phyloP scores from a whole-genome alignment of 2,888 invertebrate genomes.

The Biston stratarius region DNA sequence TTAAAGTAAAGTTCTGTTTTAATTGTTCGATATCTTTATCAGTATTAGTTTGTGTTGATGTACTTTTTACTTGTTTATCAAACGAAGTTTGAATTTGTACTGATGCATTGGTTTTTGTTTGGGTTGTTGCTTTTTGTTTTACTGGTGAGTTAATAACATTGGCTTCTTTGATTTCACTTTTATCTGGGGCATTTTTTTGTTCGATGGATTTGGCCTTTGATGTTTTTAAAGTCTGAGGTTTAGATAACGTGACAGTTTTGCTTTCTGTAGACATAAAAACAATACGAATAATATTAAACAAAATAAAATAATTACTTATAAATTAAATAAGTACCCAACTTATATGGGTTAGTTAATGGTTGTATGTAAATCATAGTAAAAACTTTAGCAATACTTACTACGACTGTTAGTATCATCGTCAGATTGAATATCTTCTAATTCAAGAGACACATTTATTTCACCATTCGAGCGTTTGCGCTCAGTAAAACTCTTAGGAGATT shows the following conservation, averaged over 20 bases:
- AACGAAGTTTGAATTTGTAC: constrained; percentile 63
- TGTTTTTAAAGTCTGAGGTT: constrained; percentile 61
- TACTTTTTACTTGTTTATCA: constrained; percentile 47
- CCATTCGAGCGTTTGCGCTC: constrained; percentile 44
- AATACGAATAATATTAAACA: neutral
- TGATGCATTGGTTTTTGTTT: constrained; percentile 43
- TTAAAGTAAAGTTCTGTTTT: constrained; percentile 48
- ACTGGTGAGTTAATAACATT: constrained; percentile 12
- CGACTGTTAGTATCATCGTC: constrained; percentile 66
- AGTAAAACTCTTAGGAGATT: constrained; percentile 41
- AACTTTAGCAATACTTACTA: constrained; percentile 55
- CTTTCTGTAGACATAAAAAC: constrained; percentile 61
- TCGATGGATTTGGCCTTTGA: constrained; percentile 39
- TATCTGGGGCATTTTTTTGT: constrained; percentile 23
- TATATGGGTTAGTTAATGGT: neutral
- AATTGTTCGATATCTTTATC: constrained; percentile 52
- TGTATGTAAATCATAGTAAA: neutral
- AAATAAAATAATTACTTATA: neutral
- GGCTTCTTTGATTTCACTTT: constrained; percentile 23
- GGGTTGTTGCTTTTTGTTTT: constrained; percentile 7
- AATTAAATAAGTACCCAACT: too few relatives aligned
- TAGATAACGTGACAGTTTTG: constrained; percentile 67
- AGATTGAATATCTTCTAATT: constrained; percentile 70
- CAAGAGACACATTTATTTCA: constrained; percentile 47
- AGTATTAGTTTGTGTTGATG: constrained; percentile 65